These are phyloP conservation scores for Entomyzon cyanotis DNA, from an alignment of 2,113 vertebrate species.

Conservation along the genomic window DNA sequence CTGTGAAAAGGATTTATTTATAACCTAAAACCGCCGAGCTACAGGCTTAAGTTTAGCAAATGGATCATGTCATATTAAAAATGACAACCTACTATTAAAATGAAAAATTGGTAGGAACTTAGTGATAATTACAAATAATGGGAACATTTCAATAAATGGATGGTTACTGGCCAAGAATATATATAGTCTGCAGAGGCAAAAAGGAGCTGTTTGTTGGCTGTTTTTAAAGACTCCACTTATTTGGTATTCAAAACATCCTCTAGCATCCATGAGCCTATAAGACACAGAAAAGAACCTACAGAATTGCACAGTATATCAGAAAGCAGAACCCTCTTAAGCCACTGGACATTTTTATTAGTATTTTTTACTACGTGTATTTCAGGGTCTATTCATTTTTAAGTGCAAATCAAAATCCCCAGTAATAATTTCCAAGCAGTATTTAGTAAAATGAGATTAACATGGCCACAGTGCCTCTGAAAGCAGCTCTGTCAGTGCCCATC, in stretches of 20 bases:
- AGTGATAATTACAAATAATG: constrained; percentile 64
- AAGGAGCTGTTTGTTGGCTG: constrained; percentile 33
- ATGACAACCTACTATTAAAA: constrained; percentile 65
- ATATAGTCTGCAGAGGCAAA: constrained; percentile 52
- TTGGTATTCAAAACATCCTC: constrained; percentile 54
- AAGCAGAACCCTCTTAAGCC: neutral
- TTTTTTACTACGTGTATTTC: neutral
- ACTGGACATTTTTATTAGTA: neutral
- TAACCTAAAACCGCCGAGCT: constrained; percentile 3
- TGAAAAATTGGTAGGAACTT: constrained; percentile 61
- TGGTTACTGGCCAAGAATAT: constrained; percentile 58
- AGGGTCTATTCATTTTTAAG: constrained; percentile 25
- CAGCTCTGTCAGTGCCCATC: neutral
- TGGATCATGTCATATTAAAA: constrained; percentile 59
- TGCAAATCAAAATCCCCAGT: neutral
- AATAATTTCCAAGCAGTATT: neutral
- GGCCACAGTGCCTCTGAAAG: neutral
- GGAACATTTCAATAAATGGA: constrained; percentile 55
- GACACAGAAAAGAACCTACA: neutral
- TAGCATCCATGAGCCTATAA: constrained; percentile 8
- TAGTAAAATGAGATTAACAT: neutral
- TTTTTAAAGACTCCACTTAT: constrained; percentile 30
- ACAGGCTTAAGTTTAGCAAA: constrained; percentile 50
- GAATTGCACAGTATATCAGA: neutral
- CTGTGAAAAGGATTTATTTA: constrained; percentile 56